phyloP scores from a whole-genome alignment of 2,113 vertebrate species.

The Gymnobelideus leadbeateri region DNA sequence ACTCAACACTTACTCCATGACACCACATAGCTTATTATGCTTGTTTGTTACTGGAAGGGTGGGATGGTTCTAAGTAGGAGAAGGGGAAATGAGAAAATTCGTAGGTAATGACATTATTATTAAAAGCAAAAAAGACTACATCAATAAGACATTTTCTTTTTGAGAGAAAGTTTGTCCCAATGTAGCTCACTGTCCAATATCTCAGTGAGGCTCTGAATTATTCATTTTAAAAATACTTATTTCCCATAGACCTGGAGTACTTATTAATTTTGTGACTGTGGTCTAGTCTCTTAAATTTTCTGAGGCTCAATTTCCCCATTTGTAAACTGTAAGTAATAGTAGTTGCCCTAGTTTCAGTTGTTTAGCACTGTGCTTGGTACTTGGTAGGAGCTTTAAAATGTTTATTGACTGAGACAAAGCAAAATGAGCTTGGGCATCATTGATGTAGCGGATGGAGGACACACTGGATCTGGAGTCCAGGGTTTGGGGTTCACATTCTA shows the following conservation, averaged over 20 bases:
- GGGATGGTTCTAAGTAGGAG: neutral
- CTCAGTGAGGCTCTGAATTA: neutral
- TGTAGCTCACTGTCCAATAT: neutral
- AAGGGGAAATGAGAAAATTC: neutral
- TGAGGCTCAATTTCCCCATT: neutral
- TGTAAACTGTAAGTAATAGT: neutral
- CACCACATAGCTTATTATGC: neutral
- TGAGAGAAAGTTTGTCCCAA: neutral
- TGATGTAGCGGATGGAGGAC: neutral
- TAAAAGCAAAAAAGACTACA: neutral
- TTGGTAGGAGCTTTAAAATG: neutral
- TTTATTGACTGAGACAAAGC: neutral
- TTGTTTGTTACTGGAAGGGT: neutral
- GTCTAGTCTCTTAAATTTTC: neutral
- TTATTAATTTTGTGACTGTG: neutral
- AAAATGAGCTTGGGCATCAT: neutral
- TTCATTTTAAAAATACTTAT: neutral
- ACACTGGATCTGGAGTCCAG: neutral
- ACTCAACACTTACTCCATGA: neutral
- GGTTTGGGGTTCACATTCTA: neutral
- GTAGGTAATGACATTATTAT: neutral
- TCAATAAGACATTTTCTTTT: neutral
- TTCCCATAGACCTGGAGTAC: neutral
- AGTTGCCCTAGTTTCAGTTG: neutral
- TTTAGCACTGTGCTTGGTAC: neutral